Evolutionary conservation across 1,140 invertebrate species (phyloP), one percentile per base, ranked within the genome.

Genomic region (Chionoecetes opilio): DNA sequence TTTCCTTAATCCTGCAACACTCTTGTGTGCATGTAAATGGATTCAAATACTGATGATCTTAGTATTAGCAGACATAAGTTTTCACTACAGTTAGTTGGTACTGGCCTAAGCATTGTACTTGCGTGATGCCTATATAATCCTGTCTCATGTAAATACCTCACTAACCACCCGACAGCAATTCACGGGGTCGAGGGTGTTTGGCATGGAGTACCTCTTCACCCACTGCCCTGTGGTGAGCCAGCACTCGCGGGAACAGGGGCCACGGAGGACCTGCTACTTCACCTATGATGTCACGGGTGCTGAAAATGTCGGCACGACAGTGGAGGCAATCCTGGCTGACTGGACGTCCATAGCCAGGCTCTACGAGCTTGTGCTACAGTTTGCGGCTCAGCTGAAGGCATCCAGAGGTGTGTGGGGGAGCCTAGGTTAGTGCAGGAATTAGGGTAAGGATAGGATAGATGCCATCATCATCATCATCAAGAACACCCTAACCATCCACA

Each of bases 331-430:
- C 98, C 97, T 99, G 8, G 98, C 98, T 85, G 99, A 99, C 96
- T 99, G 99, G 99, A 98, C 98, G 2, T 98, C 99, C 96, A 99
- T 99, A 96, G 98, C 98, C 32, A 98, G 99, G 96, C 97, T 99
- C 0, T 99, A 99, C 96, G 98, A 98, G 0, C 97, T 99, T 8
- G 98, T 99, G 3, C 97, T 99, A 96, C 98, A 99, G 96, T 98
- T 99, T 95, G 97, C 96, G 21, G 86, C 90, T n/a, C 92, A 96
- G 46, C 91, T 95, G 32, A 98, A 3, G 98, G 98, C 96, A 98
- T 94, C 96, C n/a, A 98, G 96, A 97, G 98, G 38, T 98, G 97
- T 96, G 97, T 97, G 93, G 97, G 97, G 98, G 97, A 97, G 96
- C 96, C 84, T 53, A 91, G 41, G 46, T 75, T 75, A 75, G 63